A percentile compares a stretch with the other conserved stretches of the same genome.
Conservation (phyloP, 2,888 invertebrate genomes). For the Aproaerema taeniolella region DNA sequence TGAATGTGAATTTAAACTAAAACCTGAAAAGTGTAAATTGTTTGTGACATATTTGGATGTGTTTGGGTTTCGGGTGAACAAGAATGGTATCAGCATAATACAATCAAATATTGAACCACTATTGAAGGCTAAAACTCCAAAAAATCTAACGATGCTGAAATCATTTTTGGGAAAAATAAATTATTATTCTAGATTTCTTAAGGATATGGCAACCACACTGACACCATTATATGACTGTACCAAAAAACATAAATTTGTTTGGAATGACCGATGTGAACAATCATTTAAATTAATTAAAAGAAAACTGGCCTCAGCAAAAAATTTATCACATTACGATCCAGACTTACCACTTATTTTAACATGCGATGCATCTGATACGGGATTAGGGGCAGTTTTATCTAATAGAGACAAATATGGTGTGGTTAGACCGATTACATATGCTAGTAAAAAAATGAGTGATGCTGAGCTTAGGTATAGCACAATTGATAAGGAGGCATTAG, state of each 20-base stretch:
- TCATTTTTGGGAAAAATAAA: constrained; percentile 15
- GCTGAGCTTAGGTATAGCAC: constrained; percentile 18
- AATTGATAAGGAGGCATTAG: constrained; percentile 25
- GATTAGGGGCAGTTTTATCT: constrained; percentile 13
- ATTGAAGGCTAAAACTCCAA: constrained; percentile 4
- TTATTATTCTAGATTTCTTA: constrained; percentile 14
- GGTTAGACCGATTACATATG: constrained; percentile 19
- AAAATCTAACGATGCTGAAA: constrained; percentile 9
- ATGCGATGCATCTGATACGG: constrained; percentile 16
- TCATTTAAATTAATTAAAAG: constrained; percentile 8
- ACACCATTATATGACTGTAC: constrained; percentile 1
- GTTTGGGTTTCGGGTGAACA: constrained; percentile 5
- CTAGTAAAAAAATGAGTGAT: constrained; percentile 19
- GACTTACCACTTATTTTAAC: constrained; percentile 10
- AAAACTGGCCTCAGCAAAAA: neutral
- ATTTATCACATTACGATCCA: constrained; percentile 6
- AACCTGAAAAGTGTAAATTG: constrained; percentile 12
- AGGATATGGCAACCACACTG: constrained; percentile 11
- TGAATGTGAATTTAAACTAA: no score
- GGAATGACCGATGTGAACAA: constrained; percentile 7
- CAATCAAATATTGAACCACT: constrained; percentile 1
- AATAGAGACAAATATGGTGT: constrained; percentile 11
- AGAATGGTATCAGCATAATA: constrained; percentile 2
- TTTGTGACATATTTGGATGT: no score
- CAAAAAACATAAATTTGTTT: constrained; percentile 7